phyloP scores from a whole-genome alignment of 1,140 invertebrate genomes.

The Drosophila elegans region DNA sequence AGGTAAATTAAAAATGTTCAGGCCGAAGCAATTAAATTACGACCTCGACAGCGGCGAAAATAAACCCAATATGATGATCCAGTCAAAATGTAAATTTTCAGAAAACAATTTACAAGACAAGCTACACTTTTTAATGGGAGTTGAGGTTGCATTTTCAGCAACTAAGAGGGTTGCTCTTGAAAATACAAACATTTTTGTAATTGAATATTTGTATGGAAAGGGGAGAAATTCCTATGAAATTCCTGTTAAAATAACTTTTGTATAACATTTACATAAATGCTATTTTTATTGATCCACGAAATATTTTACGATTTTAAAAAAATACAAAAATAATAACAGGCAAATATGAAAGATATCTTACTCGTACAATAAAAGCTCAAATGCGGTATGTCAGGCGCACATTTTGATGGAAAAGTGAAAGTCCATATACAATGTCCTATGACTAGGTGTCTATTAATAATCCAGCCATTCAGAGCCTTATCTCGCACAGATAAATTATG shows the following conservation, averaged over 20 bases:
- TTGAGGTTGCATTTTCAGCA: background rate
- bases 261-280: too few relatives aligned
- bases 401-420: background rate
- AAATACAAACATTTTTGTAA: too few relatives aligned
- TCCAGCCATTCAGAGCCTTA: constrained; percentile 12
- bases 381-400: constrained; percentile 2
- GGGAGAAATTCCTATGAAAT: too few relatives aligned
- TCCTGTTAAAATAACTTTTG: too few relatives aligned
- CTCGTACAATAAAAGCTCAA: background rate
- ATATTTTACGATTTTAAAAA: background rate
- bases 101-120: constrained; percentile 30
- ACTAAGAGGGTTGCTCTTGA: too few relatives aligned
- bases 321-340: too few relatives aligned
- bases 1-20: constrained; percentile 55
- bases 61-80: constrained; percentile 37
- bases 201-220: too few relatives aligned
- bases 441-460: constrained; percentile 34
- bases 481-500: constrained; percentile 30
- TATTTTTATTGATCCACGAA: too few relatives aligned
- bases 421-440: background rate
- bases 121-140: constrained; percentile 5
- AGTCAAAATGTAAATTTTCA: constrained; percentile 50
- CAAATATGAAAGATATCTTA: too few relatives aligned
- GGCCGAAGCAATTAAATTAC: constrained; percentile 47
- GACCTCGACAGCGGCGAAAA: background rate